A percentile compares a stretch with the other conserved stretches of the same genome.
These are phyloP conservation scores for Paratilapia polleni DNA, from an alignment of 2,113 vertebrate species.

Conservation along the genomic window DNA sequence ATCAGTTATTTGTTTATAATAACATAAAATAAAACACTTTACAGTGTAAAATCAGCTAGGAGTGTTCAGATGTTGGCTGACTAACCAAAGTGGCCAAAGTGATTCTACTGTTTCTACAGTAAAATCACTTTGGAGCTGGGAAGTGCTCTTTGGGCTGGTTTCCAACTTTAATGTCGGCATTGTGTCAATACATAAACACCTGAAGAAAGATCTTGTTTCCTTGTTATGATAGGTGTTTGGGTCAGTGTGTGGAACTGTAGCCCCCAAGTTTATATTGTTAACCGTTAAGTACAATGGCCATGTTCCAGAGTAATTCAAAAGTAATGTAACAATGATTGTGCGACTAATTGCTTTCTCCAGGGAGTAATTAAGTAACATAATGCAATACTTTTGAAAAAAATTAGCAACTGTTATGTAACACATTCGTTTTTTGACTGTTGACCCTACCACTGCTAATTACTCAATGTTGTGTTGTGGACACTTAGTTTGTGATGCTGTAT, in stretches of 20 bases:
- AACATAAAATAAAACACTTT: slow-evolving; percentile 18
- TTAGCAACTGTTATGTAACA: background rate
- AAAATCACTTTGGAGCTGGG: background rate
- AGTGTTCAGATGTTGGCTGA: background rate
- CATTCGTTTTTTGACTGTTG: background rate
- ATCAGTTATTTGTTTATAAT: background rate
- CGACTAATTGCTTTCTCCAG: background rate
- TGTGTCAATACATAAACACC: background rate
- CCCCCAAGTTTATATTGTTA: background rate
- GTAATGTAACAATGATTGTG: background rate
- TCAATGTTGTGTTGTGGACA: background rate
- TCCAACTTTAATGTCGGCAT: background rate
- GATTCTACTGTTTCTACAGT: background rate
- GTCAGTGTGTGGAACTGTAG: background rate
- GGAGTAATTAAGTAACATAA: background rate
- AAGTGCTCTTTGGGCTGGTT: background rate
- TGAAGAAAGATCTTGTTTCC: background rate
- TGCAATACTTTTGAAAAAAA: background rate
- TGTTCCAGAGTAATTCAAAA: background rate
- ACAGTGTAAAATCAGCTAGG: background rate
- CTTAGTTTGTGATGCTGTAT: background rate
- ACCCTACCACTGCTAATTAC: background rate
- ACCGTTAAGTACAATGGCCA: background rate
- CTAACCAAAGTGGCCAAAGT: background rate
- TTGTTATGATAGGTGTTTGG: background rate